These are phyloP conservation scores for Gambusia yucatana DNA, from an alignment of 2,797 vertebrate species.

Conservation along the genomic window DNA sequence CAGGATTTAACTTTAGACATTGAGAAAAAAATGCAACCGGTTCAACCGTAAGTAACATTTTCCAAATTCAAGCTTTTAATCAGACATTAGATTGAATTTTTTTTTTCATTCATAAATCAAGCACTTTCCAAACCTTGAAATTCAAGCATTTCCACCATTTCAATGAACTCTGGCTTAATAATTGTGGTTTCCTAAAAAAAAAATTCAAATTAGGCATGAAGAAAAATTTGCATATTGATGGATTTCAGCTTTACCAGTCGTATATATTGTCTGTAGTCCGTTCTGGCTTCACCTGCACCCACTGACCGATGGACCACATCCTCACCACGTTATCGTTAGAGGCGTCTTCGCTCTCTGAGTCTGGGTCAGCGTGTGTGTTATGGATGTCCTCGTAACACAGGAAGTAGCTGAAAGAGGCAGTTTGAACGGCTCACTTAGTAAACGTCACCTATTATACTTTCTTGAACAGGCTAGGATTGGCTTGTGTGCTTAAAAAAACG, in stretches of 20 bases:
- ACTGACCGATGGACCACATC: conserved; percentile 87
- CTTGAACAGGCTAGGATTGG: too few species aligned
- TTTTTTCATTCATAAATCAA: too few species aligned
- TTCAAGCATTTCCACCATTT: too few species aligned
- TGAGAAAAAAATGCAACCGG: too few species aligned
- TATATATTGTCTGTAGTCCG: conserved; percentile 75
- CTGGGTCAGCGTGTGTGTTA: conserved; percentile 32
- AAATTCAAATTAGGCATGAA: not conserved
- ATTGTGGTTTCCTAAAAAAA: not conserved
- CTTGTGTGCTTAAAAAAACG: too few species aligned
- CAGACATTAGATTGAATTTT: too few species aligned
- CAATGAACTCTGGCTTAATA: not conserved
- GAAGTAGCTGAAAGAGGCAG: conserved; percentile 79
- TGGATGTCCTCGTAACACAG: conserved; percentile 84
- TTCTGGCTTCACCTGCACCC: conserved; percentile 82
- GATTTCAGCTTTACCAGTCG: conserved; percentile 67
- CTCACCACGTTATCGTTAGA: not conserved
- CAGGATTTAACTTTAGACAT: too few species aligned
- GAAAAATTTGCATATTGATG: not conserved
- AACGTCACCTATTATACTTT: too few species aligned
- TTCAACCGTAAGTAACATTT: too few species aligned
- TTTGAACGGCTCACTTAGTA: not conserved
- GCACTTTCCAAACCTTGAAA: too few species aligned
- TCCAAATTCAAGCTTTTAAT: too few species aligned
- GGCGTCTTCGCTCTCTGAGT: conserved; percentile 9